These are phyloP conservation scores for Aleiodes sp. DNA, from an alignment of 1,140 invertebrate genomes.

Conservation along the genomic window DNA sequence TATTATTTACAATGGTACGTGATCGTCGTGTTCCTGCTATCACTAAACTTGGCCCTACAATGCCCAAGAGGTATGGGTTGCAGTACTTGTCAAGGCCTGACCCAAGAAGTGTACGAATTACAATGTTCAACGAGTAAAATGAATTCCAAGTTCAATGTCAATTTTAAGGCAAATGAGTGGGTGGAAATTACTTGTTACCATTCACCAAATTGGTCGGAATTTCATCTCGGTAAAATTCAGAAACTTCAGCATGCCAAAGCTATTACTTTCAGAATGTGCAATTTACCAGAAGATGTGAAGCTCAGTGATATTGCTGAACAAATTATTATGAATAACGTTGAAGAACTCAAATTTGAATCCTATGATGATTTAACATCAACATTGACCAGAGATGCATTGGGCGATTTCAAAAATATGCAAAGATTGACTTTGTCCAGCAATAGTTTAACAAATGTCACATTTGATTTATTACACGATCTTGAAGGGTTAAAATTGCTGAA, in stretches of 20 bases:
- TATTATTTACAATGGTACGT: neutral
- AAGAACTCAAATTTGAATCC: constrained; percentile 63
- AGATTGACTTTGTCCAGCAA: constrained; percentile 65
- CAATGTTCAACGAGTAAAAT: constrained; percentile 24
- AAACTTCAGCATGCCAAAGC: constrained; percentile 21
- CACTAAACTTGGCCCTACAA: neutral
- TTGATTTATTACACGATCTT: constrained; percentile 69
- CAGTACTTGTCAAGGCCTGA: neutral
- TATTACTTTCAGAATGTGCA: constrained; percentile 44
- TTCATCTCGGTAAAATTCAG: constrained; percentile 24
- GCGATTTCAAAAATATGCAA: constrained; percentile 63
- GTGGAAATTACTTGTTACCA: constrained; percentile 40
- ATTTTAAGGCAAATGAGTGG: constrained; percentile 32
- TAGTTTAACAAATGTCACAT: constrained; percentile 65
- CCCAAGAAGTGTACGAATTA: constrained; percentile 24
- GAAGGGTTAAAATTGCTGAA: constrained; percentile 70
- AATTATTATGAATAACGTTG: constrained; percentile 61
- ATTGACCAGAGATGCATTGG: constrained; percentile 66
- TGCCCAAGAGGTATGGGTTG: neutral
- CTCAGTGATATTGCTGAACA: constrained; percentile 43
- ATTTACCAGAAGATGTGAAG: constrained; percentile 44
- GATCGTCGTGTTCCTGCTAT: neutral
- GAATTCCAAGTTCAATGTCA: constrained; percentile 33
- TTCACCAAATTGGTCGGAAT: constrained; percentile 40
- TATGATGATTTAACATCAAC: constrained; percentile 61